Base-by-base conservation (phyloP, 2,888 invertebrate species). In the Eumacrocentrus americanus region DNA sequence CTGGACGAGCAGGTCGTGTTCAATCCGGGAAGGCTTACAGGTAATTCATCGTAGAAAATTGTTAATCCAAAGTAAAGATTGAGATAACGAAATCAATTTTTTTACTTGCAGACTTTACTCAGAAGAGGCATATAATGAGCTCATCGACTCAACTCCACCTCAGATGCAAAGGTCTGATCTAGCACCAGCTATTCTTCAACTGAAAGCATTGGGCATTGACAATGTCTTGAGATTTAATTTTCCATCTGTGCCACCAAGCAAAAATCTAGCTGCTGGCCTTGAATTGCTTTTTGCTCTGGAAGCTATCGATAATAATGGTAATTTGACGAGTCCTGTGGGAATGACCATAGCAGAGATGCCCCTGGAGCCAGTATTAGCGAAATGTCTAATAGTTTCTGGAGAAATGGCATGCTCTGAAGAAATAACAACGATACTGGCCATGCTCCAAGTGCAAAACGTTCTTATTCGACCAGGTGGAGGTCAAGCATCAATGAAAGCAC, bases 381-480 rank as follows among this genome's bases (percentile, higher is more conserved):
- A 93, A 81, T 90, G 94, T 79, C 78, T 98, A 1, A 87, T 95
- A 16, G 29, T 47, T 46, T 5, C 73, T 89, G 93, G 88, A 47
- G 89, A 95, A 71, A 92, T 90, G 83, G 93, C 91, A 0, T 99
- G 98, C 75, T 90, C 95, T 0, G 93, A 94, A 66, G 98, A 99
- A 81, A 91, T 95, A 1, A 81, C 95, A 1, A 91, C 91, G 0
- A 93, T 99, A 65, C 88, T 94, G 3, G 89, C 96, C 0, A 93
- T 98, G 93, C 83, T 98, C 34, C 98, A 99, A 85, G 94, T 98
- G 1, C 95, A 98, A 79, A 91, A 91, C 52, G 87, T 97, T 0
- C 96, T 95, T 75, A 82, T 88, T 0, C 88, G 89, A 62, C 91
- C 92, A 0, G 83, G 84, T 0, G 85, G 87, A 6, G 93, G 92